Percentiles rank a stretch among this genome's conserved stretches.
Evolutionary conservation across 2,113 vertebrate species (phyloP).

Genomic region (Excalfactoria chinensis): DNA sequence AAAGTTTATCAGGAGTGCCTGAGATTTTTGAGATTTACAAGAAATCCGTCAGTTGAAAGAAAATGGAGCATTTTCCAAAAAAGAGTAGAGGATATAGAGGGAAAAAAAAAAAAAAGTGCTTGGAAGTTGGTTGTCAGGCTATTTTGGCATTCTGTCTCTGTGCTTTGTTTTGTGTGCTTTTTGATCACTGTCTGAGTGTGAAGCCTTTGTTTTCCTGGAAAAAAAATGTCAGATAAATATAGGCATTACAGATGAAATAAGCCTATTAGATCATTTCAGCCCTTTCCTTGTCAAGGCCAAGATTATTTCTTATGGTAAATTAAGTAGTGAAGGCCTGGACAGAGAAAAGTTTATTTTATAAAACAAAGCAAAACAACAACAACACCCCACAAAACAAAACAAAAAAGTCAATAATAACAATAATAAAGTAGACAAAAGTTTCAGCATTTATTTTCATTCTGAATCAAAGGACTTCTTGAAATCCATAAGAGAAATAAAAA

Average conservation of each 20-base stretch:
- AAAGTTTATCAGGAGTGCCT: not conserved
- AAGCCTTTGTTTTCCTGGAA: not conserved
- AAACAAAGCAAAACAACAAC: not conserved
- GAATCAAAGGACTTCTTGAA: not conserved
- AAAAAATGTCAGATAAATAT: slow-evolving; percentile 38
- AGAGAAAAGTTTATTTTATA: not conserved
- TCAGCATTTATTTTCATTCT: not conserved
- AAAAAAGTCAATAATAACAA: not conserved
- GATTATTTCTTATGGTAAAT: not conserved
- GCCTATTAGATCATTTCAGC: slow-evolving; percentile 9
- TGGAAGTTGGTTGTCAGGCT: not conserved
- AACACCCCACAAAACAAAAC: not conserved
- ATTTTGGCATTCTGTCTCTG: not conserved
- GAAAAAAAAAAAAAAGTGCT: not conserved
- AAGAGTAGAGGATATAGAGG: not conserved
- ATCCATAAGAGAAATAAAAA: not conserved
- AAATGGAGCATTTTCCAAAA: not conserved
- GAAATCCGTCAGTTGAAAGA: not conserved
- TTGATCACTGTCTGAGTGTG: slow-evolving; percentile 18
- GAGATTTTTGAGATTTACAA: not conserved
- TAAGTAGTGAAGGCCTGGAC: not conserved
- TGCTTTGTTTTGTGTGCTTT: slow-evolving; percentile 40
- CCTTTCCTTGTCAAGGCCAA: not conserved
- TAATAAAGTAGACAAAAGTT: not conserved
- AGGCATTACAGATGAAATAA: slow-evolving; percentile 44